Conservation (phyloP, 1,140 invertebrate genomes). For the Drosophila mauritiana region DNA sequence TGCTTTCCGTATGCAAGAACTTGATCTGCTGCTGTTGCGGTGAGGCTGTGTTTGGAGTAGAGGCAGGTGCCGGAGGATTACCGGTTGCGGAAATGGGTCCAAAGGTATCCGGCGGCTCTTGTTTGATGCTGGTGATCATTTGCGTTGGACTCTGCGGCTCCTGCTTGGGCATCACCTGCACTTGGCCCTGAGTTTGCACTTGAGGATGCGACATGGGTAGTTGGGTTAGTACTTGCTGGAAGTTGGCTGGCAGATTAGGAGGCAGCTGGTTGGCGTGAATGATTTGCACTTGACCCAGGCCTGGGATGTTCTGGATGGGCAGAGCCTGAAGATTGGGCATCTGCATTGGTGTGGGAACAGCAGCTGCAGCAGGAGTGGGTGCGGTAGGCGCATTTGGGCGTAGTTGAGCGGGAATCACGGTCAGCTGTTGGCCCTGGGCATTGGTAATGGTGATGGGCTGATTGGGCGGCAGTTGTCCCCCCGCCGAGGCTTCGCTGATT, state of each 20-base stretch:
- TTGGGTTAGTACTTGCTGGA: slow-evolving; percentile 71
- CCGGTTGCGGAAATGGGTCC: slow-evolving; percentile 39
- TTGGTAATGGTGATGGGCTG: slow-evolving; percentile 88
- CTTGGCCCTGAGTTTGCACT: slow-evolving; percentile 10
- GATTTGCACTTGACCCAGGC: slow-evolving; percentile 91
- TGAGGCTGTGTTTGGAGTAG: slow-evolving; percentile 18
- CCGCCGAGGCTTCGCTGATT: slow-evolving; percentile 71
- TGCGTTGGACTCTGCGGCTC: slow-evolving; percentile 79
- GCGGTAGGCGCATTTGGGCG: slow-evolving; percentile 83
- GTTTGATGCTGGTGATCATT: slow-evolving; percentile 78
- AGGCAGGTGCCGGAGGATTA: slow-evolving; percentile 32
- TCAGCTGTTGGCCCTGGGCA: slow-evolving; percentile 89
- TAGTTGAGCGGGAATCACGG: slow-evolving; percentile 89
- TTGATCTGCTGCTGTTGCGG: slow-evolving; percentile 62
- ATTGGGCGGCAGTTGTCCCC: slow-evolving; percentile 84
- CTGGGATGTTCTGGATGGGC: slow-evolving; percentile 90
- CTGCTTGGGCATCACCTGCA: slow-evolving; percentile 69
- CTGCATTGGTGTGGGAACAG: slow-evolving; percentile 60
- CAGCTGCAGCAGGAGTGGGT: slow-evolving; percentile 72
- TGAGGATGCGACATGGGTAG: slow-evolving; percentile 52
- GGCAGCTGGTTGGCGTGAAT: slow-evolving; percentile 80
- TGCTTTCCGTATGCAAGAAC: slow-evolving; percentile 60
- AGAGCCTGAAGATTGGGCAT: slow-evolving; percentile 86
- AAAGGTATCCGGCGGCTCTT: slow-evolving; percentile 76
- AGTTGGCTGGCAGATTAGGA: slow-evolving; percentile 62